Percentiles rank a stretch among this genome's conserved stretches.
phyloP scores from a whole-genome alignment of 1,140 invertebrate species.

The Dendroctonus valens region DNA sequence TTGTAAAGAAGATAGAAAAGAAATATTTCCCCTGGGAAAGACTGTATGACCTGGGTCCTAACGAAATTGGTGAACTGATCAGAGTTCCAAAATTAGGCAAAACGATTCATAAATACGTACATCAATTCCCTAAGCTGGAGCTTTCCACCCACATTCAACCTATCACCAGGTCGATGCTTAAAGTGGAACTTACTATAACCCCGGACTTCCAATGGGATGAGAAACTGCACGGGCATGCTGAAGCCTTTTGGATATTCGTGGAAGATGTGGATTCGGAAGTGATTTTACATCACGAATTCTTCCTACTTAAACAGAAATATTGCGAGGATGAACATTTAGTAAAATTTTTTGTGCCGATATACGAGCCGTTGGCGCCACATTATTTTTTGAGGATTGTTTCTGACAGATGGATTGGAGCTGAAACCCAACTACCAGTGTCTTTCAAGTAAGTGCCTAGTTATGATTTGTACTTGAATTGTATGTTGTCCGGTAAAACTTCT shows the following conservation, averaged over 20 bases:
- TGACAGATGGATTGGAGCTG: conserved; percentile 85
- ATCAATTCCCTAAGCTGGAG: conserved; percentile 95
- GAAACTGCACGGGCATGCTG: conserved; percentile 91
- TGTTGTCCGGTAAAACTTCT: no score
- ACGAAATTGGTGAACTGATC: conserved; percentile 97
- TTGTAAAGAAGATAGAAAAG: conserved; percentile 97
- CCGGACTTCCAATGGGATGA: conserved; percentile 99
- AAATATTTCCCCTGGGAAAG: conserved; percentile 94
- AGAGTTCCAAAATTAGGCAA: conserved; percentile 95
- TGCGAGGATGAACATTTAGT: conserved; percentile 92
- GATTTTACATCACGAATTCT: conserved; percentile 96
- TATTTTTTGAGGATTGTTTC: conserved; percentile 89
- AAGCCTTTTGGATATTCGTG: conserved; percentile 99
- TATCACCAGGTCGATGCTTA: conserved; percentile 90
- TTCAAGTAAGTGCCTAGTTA: conserved; percentile 57
- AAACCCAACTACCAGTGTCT: conserved; percentile 95
- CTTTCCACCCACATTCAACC: conserved; percentile 96
- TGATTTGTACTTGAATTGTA: neutral
- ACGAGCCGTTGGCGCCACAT: conserved; percentile 96
- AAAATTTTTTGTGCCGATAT: conserved; percentile 98
- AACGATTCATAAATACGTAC: conserved; percentile 96
- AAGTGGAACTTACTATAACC: conserved; percentile 96
- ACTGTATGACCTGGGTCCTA: conserved; percentile 93
- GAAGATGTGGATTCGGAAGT: conserved; percentile 97
- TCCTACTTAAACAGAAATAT: conserved; percentile 95